Conservation (phyloP, 2,113 vertebrate species). For the Sakesphorus luctuosus region DNA sequence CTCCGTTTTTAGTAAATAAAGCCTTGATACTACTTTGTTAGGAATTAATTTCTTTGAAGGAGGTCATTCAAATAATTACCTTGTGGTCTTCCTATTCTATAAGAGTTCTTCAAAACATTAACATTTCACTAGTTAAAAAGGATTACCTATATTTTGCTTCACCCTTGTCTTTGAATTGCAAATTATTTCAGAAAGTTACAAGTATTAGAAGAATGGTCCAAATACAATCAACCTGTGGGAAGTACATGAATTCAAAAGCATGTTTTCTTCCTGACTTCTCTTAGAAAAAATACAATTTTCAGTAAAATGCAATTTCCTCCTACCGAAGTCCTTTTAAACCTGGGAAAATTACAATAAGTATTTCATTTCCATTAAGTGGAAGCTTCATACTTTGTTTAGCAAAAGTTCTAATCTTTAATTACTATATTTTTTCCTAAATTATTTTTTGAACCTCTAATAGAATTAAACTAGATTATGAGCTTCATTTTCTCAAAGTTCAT, state of each 20-base stretch:
- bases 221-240: not conserved
- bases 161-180: not conserved
- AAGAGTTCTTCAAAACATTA: not conserved
- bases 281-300: not conserved
- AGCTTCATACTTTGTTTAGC: not conserved
- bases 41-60: slow-evolving; percentile 1
- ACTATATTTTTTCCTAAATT: not conserved
- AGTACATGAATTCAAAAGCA: not conserved
- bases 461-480: not conserved
- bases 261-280: not conserved
- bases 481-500: not conserved
- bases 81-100: not conserved
- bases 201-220: not conserved
- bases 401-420: not conserved
- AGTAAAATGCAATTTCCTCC: not conserved
- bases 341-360: not conserved
- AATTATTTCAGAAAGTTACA: not conserved
- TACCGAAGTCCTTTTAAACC: not conserved
- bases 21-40: not conserved
- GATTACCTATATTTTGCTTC: not conserved
- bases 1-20: not conserved
- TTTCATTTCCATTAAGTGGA: not conserved
- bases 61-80: not conserved
- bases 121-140: not conserved
- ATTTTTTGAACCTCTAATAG: not conserved